Base-by-base conservation (phyloP, 2,888 invertebrate species). In the Cyaniris semiargus region DNA sequence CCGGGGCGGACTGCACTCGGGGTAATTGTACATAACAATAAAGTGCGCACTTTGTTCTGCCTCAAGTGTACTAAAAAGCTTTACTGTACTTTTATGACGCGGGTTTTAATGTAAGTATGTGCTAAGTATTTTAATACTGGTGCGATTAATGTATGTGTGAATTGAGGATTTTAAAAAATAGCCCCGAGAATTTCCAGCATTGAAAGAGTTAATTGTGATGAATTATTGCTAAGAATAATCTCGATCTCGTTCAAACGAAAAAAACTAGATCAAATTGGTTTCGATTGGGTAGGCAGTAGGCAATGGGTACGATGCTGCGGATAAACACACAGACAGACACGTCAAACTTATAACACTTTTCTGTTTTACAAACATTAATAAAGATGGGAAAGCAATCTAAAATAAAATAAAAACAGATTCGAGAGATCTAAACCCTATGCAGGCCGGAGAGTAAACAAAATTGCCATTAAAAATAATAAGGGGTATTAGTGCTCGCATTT, bases 1-100 rank as follows among this genome's bases (percentile, higher is more conserved):
- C 86, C 88, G 85, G 91, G 89, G 87, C 86, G 88, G 86, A 84
- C 81, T 85, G 83, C 83, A 79, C 80, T 76, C 79, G 77, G 76
- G 58, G 75, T 78, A 66, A 66, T 66, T 66, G 66, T 66, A 66
- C 66, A 66, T 66, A 66, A 31, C 66, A 66, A 27, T 66, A 31
- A 66, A 66, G 66, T 66, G 60, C 77, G 70, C 79, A 76, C 56
- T 79, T 77, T 79, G 77, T 76, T 77, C 58, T 78, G 79, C 78
- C 78, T 80, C 70, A 74, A 76, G 71, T 77, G 72, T 75, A 76
- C 76, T 31, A 48, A 60, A 76, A 27, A 66, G 66, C 66, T 66
- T 66, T 66, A 66, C 66, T 31, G 66, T 31, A 66, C 18, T 66
- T 66, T 66, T 31, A 31, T 66, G 27, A 15, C 27, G 66, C 60